Evolutionary conservation across 2,888 invertebrate genomes (phyloP).

Genomic region (Agrochola macilenta): DNA sequence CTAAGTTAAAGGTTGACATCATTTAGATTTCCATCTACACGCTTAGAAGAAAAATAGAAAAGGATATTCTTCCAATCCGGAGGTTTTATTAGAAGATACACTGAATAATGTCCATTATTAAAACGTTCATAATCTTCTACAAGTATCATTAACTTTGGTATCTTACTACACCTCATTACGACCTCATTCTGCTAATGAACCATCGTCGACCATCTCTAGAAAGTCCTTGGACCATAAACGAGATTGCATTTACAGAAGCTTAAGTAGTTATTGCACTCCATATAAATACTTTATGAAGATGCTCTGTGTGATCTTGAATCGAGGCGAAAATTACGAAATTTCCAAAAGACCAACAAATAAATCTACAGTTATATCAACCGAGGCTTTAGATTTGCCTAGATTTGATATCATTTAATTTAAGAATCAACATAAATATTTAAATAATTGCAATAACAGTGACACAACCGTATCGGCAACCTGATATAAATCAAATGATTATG

Average conservation of each 20-base stretch:
- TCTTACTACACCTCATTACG: constrained; percentile 41
- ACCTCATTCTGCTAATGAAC: constrained; percentile 40
- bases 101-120: neutral
- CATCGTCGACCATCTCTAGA: constrained; percentile 29
- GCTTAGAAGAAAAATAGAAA: no score
- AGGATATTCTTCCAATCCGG: no score
- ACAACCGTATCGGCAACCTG: constrained; percentile 38
- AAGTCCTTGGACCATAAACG: constrained; percentile 38
- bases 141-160: constrained; percentile 23
- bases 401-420: constrained; percentile 13
- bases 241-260: constrained; percentile 20
- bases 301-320: constrained; percentile 27
- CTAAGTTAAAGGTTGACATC: no score
- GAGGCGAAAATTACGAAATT: constrained; percentile 21
- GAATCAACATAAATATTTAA: constrained; percentile 36
- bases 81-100: neutral
- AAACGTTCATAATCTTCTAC: neutral
- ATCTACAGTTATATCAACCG: neutral
- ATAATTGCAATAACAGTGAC: constrained; percentile 34
- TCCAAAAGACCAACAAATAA: constrained; percentile 1
- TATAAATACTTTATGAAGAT: constrained; percentile 13
- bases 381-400: constrained; percentile 23
- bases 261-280: constrained; percentile 2
- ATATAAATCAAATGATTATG: constrained; percentile 47
- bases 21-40: no score